These are phyloP conservation scores for Planiliza haematocheilus DNA, from an alignment of 2,113 vertebrate genomes.

Conservation along the genomic window DNA sequence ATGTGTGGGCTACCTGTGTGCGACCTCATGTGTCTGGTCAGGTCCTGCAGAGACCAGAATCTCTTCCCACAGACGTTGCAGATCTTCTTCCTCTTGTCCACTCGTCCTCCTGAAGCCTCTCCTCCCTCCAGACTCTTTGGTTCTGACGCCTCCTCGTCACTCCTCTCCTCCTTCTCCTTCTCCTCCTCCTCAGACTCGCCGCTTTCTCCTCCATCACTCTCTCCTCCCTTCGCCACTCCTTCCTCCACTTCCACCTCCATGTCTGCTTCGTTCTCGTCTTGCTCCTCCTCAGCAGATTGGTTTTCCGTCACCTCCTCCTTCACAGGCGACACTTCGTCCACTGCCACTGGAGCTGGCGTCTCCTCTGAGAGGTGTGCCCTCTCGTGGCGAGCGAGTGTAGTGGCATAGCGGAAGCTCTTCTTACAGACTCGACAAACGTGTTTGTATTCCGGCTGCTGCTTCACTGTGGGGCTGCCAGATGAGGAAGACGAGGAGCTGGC, in stretches of 20 bases:
- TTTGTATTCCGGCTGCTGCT: conserved; percentile 85
- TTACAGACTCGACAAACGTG: conserved; percentile 89
- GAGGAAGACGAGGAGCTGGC: conserved; percentile 5
- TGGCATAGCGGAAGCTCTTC: conserved; percentile 94
- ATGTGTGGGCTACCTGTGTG: conserved; percentile 93
- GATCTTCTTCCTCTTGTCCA: conserved; percentile 98
- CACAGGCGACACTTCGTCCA: neutral
- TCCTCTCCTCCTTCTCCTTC: conserved; percentile 86
- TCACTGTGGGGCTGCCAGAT: conserved; percentile 8
- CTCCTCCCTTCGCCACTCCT: conserved; percentile 40
- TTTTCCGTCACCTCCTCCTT: conserved; percentile 62
- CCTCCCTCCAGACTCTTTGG: conserved; percentile 86
- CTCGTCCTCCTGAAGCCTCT: conserved; percentile 77
- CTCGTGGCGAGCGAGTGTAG: conserved; percentile 92
- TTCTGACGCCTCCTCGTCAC: conserved; percentile 86
- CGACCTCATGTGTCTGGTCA: conserved; percentile 97
- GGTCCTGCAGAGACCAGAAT: conserved; percentile 99
- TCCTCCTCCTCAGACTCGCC: conserved; percentile 86
- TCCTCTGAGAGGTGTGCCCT: conserved; percentile 88
- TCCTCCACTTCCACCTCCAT: conserved; percentile 62
- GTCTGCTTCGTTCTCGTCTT: conserved; percentile 37
- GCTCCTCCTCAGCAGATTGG: conserved; percentile 59
- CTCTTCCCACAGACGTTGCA: conserved; percentile 95
- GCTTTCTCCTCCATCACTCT: conserved; percentile 79
- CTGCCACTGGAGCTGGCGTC: neutral